These are phyloP conservation scores for Cheirogaleus major DNA, from an alignment of 2,797 vertebrate genomes.

Conservation along the genomic window DNA sequence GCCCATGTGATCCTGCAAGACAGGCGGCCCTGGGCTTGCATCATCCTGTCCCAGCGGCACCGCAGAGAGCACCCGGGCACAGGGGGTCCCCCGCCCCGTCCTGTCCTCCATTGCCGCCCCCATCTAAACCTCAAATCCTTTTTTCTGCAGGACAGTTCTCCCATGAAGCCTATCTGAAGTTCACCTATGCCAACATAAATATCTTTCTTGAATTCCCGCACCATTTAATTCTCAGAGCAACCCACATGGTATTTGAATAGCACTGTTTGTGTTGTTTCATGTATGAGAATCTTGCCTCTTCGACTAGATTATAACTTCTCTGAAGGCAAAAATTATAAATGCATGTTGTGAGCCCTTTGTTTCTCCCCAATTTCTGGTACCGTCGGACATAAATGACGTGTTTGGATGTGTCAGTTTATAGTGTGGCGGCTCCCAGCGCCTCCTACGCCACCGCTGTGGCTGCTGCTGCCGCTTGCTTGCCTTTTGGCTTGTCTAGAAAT, in stretches of 20 bases:
- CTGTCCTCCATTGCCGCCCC: background rate
- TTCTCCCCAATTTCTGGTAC: background rate
- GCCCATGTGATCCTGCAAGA: background rate
- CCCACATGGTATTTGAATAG: background rate
- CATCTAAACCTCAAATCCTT: background rate
- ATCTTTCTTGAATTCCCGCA: background rate
- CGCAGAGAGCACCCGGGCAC: background rate
- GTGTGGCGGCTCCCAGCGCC: background rate
- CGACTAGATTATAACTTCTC: background rate
- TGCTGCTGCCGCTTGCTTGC: background rate
- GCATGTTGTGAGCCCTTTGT: background rate
- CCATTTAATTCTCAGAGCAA: background rate
- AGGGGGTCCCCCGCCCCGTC: background rate
- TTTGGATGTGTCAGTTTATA: background rate
- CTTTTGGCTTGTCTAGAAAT: background rate
- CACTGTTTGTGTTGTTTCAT: background rate
- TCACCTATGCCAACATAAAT: background rate
- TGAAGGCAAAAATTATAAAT: background rate
- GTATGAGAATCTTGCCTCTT: background rate
- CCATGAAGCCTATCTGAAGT: background rate
- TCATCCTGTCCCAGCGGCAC: background rate
- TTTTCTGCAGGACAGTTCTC: background rate
- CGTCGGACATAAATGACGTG: background rate
- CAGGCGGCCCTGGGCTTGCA: background rate
- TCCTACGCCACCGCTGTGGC: background rate